Conservation (phyloP, 2,888 invertebrate genomes). For the Acleris literana region DNA sequence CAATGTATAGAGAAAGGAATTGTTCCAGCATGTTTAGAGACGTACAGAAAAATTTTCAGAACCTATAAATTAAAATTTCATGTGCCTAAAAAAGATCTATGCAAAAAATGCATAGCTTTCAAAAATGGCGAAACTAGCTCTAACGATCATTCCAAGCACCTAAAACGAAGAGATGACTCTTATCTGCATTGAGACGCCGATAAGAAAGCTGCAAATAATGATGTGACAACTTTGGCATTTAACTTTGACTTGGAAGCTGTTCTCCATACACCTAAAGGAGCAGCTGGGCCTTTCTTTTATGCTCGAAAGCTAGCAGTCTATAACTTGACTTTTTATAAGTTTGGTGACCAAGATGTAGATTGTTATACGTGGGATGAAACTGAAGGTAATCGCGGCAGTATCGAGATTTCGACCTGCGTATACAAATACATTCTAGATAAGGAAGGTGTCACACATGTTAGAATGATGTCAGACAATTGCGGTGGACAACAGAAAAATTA, state of each 20-base stretch:
- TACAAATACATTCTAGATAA: constrained; percentile 39
- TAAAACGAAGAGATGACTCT: constrained; percentile 31
- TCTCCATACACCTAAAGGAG: constrained; percentile 45
- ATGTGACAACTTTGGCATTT: constrained; percentile 42
- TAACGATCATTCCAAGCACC: constrained; percentile 1
- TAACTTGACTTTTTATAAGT: constrained; percentile 52
- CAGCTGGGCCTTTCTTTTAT: constrained; percentile 47
- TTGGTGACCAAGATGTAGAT: constrained; percentile 47
- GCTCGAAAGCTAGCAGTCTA: constrained; percentile 49
- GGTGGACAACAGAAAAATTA: constrained; percentile 45
- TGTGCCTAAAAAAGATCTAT: constrained; percentile 46
- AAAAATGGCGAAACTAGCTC: constrained; percentile 39
- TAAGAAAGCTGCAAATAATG: constrained; percentile 41
- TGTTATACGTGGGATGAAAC: constrained; percentile 51
- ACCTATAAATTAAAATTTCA: constrained; percentile 43
- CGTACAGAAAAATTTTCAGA: constrained; percentile 28
- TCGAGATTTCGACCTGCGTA: constrained; percentile 47
- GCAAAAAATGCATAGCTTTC: constrained; percentile 43
- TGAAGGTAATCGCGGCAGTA: constrained; percentile 48
- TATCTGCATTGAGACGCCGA: constrained; percentile 44
- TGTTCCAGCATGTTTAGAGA: not conserved
- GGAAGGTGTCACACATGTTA: constrained; percentile 32
- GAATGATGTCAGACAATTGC: constrained; percentile 44
- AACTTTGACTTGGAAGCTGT: constrained; percentile 52
- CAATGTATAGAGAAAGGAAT: not conserved